Evolutionary conservation across 2,797 vertebrate species (phyloP).

Genomic region (Apogon hyalosoma): DNA sequence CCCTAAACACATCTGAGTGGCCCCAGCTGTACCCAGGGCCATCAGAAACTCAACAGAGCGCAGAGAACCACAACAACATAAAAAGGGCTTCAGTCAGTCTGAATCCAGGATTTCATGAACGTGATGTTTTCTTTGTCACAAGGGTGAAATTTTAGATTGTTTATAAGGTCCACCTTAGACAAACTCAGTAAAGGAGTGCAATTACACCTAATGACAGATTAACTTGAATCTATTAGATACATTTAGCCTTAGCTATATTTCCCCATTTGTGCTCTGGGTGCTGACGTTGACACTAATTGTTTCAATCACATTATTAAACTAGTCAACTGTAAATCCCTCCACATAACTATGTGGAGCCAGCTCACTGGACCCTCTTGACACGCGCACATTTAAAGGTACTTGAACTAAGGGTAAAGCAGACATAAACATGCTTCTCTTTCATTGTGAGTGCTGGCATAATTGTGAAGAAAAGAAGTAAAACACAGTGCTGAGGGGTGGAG

Average conservation of each 20-base stretch:
- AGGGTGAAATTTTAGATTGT: constrained; percentile 38
- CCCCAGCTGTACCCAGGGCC: constrained; percentile 72
- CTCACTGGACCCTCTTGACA: constrained; percentile 49
- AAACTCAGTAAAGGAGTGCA: constrained; percentile 40
- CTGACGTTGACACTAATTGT: constrained; percentile 73
- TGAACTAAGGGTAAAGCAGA: constrained; percentile 54
- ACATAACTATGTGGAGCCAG: constrained; percentile 27
- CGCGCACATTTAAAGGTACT: constrained; percentile 50
- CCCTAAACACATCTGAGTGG: constrained; percentile 77
- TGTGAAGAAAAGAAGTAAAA: constrained; percentile 61
- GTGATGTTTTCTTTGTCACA: constrained; percentile 57
- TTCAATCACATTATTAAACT: constrained; percentile 73
- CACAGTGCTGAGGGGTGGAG: constrained; percentile 45
- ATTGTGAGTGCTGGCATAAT: constrained; percentile 64
- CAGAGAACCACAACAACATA: constrained; percentile 64
- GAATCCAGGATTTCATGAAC: constrained; percentile 28
- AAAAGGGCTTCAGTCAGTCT: constrained; percentile 30
- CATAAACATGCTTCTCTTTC: constrained; percentile 64
- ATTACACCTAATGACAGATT: constrained; percentile 62
- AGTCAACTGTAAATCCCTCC: constrained; percentile 70
- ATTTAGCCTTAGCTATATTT: constrained; percentile 22
- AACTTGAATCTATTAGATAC: constrained; percentile 29
- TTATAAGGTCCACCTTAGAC: constrained; percentile 43
- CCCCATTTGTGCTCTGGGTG: constrained; percentile 30
- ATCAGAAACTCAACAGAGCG: constrained; percentile 60